Percentiles rank a stretch among this genome's conserved stretches.
These are phyloP conservation scores for Gastracanthus pulcherrimus DNA, from an alignment of 2,888 invertebrate genomes.

Conservation along the genomic window DNA sequence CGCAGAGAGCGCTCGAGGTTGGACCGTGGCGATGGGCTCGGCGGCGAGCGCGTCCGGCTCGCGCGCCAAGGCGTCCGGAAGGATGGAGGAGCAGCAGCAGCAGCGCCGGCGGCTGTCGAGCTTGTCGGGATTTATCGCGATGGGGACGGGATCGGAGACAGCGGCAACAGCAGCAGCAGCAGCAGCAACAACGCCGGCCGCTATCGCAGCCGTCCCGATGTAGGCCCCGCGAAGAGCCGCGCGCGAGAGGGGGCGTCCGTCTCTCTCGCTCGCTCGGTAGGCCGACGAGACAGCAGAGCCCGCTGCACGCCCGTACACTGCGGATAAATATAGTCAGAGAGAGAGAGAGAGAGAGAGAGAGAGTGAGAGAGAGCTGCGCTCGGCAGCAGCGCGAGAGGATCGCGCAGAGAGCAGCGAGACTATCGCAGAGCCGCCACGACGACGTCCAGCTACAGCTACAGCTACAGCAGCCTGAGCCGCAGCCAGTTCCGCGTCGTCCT, in stretches of 20 bases:
- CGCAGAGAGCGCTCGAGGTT: constrained; percentile 5
- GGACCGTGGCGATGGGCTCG: constrained; percentile 33
- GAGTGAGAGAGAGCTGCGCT: constrained; percentile 50
- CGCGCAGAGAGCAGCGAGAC: neutral
- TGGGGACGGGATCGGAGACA: neutral
- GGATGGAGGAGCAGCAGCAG: constrained; percentile 24
- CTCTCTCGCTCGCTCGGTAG: constrained; percentile 23
- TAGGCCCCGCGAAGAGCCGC: constrained; percentile 64
- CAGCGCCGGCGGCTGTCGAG: neutral
- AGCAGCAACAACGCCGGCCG: constrained; percentile 62
- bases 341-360: constrained; percentile 42
- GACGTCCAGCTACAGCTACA: neutral
- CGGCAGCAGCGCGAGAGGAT: neutral
- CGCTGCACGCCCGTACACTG: neutral
- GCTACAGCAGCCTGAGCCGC: constrained; percentile 50
- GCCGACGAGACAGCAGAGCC: constrained; percentile 1
- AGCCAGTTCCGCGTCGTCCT: constrained; percentile 73
- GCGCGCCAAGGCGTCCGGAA: neutral
- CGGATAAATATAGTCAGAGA: neutral
- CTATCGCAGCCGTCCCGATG: constrained; percentile 67
- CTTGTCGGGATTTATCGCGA: constrained; percentile 16
- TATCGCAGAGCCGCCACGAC: constrained; percentile 41
- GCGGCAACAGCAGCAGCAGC: neutral
- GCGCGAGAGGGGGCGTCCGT: constrained; percentile 54
- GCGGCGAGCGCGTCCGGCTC: constrained; percentile 2